Base-by-base conservation (phyloP, 2,888 invertebrate genomes). In the Epistrophella euchroma region DNA sequence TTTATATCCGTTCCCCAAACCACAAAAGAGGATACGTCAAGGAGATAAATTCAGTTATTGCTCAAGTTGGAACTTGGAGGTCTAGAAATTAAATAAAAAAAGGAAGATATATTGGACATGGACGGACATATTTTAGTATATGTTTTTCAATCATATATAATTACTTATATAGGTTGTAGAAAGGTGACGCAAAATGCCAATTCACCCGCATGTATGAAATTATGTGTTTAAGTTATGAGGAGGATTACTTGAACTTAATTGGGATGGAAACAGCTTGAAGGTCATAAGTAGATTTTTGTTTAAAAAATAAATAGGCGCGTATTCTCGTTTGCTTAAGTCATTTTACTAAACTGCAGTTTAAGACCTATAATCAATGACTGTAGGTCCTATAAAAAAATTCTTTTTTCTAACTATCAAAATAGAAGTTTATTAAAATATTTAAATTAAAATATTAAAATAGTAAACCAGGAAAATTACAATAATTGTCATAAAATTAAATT, bases 21-120 rank as follows among this genome's bases (percentile, higher is more conserved):
- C 81, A 22, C 80, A 77, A 70, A 35, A 50, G 28, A 60, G 71
- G 50, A 62, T 73, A 19, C 43, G 56, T 47, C 15, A 28, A 68
- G 55, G 68, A 56, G 52, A 58, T 64, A 71, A 32, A 56, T 68
- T 68, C 50, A 45, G 47, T 55, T 60, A 72, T 70, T 76, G 68
- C 62, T 60, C 45, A 55, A 11, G 10, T 32, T 58, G 19, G 32
- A 56, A 37, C 60, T 40, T 60, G 19, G 22, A 37, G 28, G 25
- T 25, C 25, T 28, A 52, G 13, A 52, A 15, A 22, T 25, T 4
- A 52, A 52, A 52, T 25, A 15, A 25, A 52, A 22, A 22, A 9
- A 25, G 10, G 9, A 45, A 45, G 45, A 17, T 19, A 47, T 45
- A 45, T 45, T 45, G 17, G 45, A 45, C 45, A 47, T 47, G 19